phyloP scores from a whole-genome alignment of 2,113 vertebrate genomes.

The Scomber colias region DNA sequence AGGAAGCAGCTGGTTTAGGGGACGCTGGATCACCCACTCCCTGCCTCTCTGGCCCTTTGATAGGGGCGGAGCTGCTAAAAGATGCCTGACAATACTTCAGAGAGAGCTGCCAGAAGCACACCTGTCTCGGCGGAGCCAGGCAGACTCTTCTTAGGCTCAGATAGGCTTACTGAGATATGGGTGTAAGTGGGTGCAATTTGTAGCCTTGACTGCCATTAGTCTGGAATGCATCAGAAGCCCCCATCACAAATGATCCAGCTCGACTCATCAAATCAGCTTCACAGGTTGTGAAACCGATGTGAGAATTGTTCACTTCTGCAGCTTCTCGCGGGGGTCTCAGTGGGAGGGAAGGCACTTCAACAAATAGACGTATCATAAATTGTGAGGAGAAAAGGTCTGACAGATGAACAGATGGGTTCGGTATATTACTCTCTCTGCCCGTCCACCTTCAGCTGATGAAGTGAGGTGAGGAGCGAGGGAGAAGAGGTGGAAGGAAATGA shows the following conservation, averaged over 20 bases:
- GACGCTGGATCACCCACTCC: conserved; percentile 53
- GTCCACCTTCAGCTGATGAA: conserved; percentile 74
- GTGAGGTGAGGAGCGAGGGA: conserved; percentile 66
- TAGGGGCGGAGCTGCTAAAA: conserved; percentile 56
- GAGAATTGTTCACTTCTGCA: conserved; percentile 72
- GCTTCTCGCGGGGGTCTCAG: conserved; percentile 51
- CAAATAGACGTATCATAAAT: conserved; percentile 79
- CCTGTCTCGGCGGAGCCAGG: conserved; percentile 56
- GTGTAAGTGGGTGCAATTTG: conserved; percentile 75
- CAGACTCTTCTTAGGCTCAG: conserved; percentile 49
- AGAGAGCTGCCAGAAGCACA: conserved; percentile 65
- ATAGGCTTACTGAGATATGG: conserved; percentile 53
- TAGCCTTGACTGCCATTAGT: conserved; percentile 75
- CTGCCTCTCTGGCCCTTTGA: conserved; percentile 45
- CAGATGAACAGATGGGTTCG: conserved; percentile 84
- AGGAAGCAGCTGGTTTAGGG: conserved; percentile 64
- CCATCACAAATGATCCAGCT: conserved; percentile 71
- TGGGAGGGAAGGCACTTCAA: conserved; percentile 76
- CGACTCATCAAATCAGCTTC: conserved; percentile 68
- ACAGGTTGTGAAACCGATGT: conserved; percentile 62
- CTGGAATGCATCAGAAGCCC: conserved; percentile 67
- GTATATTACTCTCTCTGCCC: conserved; percentile 78
- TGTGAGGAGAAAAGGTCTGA: conserved; percentile 80
- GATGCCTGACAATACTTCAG: conserved; percentile 63
- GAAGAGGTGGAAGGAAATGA: conserved; percentile 78